Evolutionary conservation across 1,140 invertebrate species (phyloP).

Genomic region (Muscidifurax raptorellus): DNA sequence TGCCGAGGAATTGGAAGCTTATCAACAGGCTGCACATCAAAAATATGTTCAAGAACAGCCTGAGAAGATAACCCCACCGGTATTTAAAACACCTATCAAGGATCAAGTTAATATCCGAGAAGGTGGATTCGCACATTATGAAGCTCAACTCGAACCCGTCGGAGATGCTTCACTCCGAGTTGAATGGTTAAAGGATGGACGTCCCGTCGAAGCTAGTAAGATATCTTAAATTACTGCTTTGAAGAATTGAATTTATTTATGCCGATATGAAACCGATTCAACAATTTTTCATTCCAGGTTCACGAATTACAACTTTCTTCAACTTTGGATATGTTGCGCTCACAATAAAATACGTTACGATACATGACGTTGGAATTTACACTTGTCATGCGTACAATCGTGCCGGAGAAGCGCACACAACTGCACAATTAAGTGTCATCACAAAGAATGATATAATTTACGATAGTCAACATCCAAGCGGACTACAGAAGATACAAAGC

Average conservation of each 20-base stretch:
- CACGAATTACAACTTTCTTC: conserved; percentile 94
- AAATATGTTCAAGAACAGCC: conserved; percentile 86
- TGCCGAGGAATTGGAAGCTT: conserved; percentile 94
- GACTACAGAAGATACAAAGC: conserved; percentile 91
- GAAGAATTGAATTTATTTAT: not conserved
- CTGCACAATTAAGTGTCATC: conserved; percentile 90
- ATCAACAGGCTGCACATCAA: conserved; percentile 85
- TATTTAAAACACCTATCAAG: conserved; percentile 95
- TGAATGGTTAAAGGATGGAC: conserved; percentile 97
- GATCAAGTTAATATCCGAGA: conserved; percentile 92
- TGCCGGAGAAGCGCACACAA: conserved; percentile 91
- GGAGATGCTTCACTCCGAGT: conserved; percentile 94
- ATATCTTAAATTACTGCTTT: not conserved
- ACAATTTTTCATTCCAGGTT: conserved; percentile 74
- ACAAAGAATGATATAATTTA: conserved; percentile 90
- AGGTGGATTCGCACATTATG: conserved; percentile 96
- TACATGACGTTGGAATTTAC: conserved; percentile 93
- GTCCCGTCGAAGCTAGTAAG: conserved; percentile 89
- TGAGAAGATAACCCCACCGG: conserved; percentile 87
- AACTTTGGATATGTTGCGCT: conserved; percentile 98
- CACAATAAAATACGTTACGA: conserved; percentile 94
- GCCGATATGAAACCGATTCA: not conserved
- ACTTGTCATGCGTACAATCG: conserved; percentile 92
- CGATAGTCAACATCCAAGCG: conserved; percentile 90
- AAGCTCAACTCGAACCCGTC: conserved; percentile 94